These are phyloP conservation scores for Prochilodus magdalenae DNA, from an alignment of 2,113 vertebrate species.

Conservation along the genomic window DNA sequence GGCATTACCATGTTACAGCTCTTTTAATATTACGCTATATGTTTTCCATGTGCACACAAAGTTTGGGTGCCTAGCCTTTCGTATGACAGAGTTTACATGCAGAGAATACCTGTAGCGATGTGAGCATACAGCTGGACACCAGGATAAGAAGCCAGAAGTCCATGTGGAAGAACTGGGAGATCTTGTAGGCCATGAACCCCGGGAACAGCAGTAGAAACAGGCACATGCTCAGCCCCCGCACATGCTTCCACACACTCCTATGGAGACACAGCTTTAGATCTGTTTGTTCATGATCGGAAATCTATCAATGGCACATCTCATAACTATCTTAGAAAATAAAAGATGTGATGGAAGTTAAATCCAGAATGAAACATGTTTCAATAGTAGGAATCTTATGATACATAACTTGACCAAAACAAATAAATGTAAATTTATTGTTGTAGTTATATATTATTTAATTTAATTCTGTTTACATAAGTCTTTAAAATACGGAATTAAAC, in stretches of 20 bases:
- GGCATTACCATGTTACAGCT: neutral
- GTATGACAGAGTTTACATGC: neutral
- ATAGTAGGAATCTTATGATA: too few species aligned
- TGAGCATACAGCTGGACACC: conserved; percentile 88
- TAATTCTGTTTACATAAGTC: too few species aligned
- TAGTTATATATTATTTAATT: too few species aligned
- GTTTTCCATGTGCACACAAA: neutral
- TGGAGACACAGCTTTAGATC: conserved; percentile 13
- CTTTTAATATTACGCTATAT: neutral
- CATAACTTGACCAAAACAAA: too few species aligned
- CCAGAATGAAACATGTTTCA: too few species aligned
- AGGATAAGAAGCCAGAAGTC: conserved; percentile 91
- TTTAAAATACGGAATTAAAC: too few species aligned
- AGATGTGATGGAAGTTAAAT: too few species aligned
- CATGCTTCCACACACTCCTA: conserved; percentile 86
- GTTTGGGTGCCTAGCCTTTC: neutral
- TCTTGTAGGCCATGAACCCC: conserved; percentile 84
- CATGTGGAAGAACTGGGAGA: conserved; percentile 88
- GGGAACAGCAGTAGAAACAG: conserved; percentile 84
- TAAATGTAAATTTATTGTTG: too few species aligned
- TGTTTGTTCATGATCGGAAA: neutral
- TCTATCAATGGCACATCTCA: too few species aligned
- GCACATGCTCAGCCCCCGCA: conserved; percentile 85
- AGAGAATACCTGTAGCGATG: conserved; percentile 83
- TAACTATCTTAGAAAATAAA: too few species aligned